These are phyloP conservation scores for Anolis carolinensis DNA, from an alignment of 2,113 vertebrate species.

Conservation along the genomic window DNA sequence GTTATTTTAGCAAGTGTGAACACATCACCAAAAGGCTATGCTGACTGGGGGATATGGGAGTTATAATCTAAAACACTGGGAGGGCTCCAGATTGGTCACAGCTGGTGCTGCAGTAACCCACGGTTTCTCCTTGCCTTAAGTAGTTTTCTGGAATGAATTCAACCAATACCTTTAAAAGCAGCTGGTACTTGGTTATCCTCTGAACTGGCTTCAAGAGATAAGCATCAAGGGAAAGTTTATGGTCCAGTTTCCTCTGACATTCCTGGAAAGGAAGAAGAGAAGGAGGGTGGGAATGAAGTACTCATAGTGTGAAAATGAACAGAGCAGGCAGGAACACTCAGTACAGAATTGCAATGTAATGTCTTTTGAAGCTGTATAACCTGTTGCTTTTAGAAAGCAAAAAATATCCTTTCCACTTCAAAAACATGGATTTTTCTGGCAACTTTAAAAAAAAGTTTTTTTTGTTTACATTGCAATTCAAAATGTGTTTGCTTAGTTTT, in stretches of 20 bases:
- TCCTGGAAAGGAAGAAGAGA: slow-evolving; percentile 45
- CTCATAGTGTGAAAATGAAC: slow-evolving; percentile 5
- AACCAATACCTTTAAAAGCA: slow-evolving; percentile 84
- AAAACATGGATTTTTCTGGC: not conserved
- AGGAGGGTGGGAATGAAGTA: slow-evolving; percentile 9
- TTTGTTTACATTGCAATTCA: not conserved
- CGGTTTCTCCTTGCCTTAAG: not conserved
- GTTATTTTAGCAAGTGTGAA: not conserved
- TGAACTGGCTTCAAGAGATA: slow-evolving; percentile 92
- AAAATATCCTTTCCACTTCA: slow-evolving; percentile 20
- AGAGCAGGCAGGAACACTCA: slow-evolving; percentile 7
- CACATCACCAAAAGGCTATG: not conserved
- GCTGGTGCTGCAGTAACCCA: not conserved
- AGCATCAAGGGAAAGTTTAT: slow-evolving; percentile 90
- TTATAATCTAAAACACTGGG: not conserved
- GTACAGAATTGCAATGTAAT: not conserved
- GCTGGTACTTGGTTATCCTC: slow-evolving; percentile 92
- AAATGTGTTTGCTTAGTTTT: not conserved
- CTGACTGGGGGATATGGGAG: not conserved
- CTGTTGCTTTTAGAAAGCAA: slow-evolving; percentile 25
- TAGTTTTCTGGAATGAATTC: too few species aligned
- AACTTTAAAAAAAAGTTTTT: not conserved
- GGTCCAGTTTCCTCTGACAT: slow-evolving; percentile 88
- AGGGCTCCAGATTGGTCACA: not conserved
- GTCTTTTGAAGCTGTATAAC: not conserved